phyloP scores from a whole-genome alignment of 2,888 invertebrate species.

The Caenorhabditis drosophilae region DNA sequence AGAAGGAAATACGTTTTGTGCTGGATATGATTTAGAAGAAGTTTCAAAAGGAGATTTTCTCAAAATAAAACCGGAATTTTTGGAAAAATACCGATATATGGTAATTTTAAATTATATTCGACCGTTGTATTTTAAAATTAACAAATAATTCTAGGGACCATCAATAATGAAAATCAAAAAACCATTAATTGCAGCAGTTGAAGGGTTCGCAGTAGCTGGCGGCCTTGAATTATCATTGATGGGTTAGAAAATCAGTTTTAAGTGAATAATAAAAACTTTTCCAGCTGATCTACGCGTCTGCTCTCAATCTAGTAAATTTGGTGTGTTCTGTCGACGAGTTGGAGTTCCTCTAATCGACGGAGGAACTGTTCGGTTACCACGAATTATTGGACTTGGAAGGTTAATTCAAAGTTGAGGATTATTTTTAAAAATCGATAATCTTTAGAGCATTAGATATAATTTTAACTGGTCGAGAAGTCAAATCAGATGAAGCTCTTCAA shows the following conservation, averaged over 20 bases:
- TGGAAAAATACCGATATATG: conserved; percentile 51
- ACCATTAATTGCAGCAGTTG: conserved; percentile 86
- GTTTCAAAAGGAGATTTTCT: conserved; percentile 70
- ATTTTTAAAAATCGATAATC: conserved; percentile 68
- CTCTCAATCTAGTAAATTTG: conserved; percentile 84
- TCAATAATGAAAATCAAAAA: conserved; percentile 80
- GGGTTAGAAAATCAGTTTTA: conserved; percentile 76
- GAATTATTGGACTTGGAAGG: conserved; percentile 74
- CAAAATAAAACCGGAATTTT: conserved; percentile 23
- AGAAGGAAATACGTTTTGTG: conserved; percentile 78
- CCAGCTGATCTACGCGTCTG: conserved; percentile 80
- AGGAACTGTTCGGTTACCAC: conserved; percentile 83
- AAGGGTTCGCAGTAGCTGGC: conserved; percentile 86
- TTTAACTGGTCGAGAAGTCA: conserved; percentile 83
- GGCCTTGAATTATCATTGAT: conserved; percentile 88
- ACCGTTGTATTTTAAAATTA: not conserved
- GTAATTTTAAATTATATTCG: conserved; percentile 8
- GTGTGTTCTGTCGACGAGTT: conserved; percentile 86
- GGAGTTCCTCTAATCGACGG: conserved; percentile 84
- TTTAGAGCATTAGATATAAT: conserved; percentile 82
- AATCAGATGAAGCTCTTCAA: conserved; percentile 80
- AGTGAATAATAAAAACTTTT: conserved; percentile 4
- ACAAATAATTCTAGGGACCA: conserved; percentile 66
- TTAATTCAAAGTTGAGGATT: not conserved
- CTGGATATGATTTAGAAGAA: conserved; percentile 87